Conservation (phyloP, 1,140 invertebrate species). For the Papilio dardanus region DNA sequence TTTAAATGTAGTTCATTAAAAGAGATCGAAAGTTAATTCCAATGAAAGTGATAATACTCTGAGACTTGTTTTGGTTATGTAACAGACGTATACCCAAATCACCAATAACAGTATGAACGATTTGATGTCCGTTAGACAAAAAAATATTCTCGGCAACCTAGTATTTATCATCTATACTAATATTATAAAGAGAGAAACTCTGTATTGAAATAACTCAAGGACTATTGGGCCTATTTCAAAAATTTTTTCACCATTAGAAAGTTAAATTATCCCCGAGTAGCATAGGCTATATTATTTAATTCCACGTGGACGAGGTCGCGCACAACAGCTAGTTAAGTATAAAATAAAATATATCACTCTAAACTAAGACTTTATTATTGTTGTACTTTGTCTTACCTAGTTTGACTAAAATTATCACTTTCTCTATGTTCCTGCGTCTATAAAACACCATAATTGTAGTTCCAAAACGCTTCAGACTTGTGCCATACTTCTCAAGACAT, state of each 20-base stretch:
- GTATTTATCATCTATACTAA: no score
- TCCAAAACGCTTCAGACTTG: slow-evolving; percentile 26
- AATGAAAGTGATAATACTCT: not conserved
- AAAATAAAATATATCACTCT: no score
- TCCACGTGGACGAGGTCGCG: no score
- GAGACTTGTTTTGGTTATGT: not conserved
- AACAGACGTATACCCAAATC: not conserved
- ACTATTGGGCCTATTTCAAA: no score
- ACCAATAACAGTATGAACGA: not conserved
- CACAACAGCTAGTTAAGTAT: not conserved
- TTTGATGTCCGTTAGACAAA: no score
- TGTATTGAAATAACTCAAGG: no score
- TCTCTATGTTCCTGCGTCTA: not conserved
- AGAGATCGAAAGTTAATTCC: slow-evolving; percentile 9
- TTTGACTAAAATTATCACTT: slow-evolving; percentile 1
- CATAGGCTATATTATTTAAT: no score
- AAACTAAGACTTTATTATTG: not conserved
- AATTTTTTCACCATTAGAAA: no score
- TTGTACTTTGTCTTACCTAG: not conserved
- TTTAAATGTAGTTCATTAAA: not conserved
- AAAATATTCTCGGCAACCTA: no score
- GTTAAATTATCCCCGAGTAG: no score
- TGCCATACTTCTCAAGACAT: slow-evolving; percentile 33
- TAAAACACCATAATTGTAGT: not conserved
- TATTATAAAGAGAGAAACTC: no score